A percentile compares a stretch with the other conserved stretches of the same genome.
Conservation (phyloP, 2,113 vertebrate genomes). For the Melanostigma gelatinosum region DNA sequence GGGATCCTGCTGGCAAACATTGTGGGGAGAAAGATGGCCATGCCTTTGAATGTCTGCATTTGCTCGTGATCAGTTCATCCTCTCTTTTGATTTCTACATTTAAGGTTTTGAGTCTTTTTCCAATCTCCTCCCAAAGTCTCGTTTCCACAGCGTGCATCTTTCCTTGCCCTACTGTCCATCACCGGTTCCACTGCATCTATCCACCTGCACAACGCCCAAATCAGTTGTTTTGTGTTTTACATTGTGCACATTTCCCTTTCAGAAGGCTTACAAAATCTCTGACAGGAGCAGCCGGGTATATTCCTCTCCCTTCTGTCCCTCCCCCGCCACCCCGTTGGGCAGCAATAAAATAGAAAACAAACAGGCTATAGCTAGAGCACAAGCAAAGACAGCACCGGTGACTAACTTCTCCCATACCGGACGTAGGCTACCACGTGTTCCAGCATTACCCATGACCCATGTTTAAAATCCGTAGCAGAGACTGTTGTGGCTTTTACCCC, state of each 20-base stretch:
- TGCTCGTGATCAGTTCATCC: constrained; percentile 10
- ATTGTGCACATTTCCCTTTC: constrained; percentile 69
- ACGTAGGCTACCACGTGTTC: constrained; percentile 43
- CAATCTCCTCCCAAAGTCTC: constrained; percentile 22
- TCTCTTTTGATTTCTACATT: constrained; percentile 45
- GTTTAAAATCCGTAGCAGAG: constrained; percentile 37
- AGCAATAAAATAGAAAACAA: constrained; percentile 64
- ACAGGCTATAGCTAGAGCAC: constrained; percentile 71
- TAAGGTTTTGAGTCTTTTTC: constrained; percentile 65
- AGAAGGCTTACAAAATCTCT: constrained; percentile 49
- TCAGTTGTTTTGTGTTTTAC: constrained; percentile 46
- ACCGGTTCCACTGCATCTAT: constrained; percentile 12
- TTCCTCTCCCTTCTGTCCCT: constrained; percentile 20
- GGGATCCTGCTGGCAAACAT: constrained; percentile 44
- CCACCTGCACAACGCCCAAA: constrained; percentile 9
- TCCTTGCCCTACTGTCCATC: constrained; percentile 4
- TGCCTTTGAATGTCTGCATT: constrained; percentile 39
- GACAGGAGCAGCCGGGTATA: constrained; percentile 28
- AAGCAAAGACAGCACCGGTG: constrained; percentile 68
- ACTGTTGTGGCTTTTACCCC: constrained; percentile 54
- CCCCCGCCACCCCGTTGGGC: constrained; percentile 39
- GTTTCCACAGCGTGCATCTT: constrained; percentile 13
- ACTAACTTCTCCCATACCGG: constrained; percentile 50
- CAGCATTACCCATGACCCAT: constrained; percentile 23
- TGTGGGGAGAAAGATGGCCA: constrained; percentile 50